Conservation (phyloP, 2,113 vertebrate species). For the Tupaia tana region DNA sequence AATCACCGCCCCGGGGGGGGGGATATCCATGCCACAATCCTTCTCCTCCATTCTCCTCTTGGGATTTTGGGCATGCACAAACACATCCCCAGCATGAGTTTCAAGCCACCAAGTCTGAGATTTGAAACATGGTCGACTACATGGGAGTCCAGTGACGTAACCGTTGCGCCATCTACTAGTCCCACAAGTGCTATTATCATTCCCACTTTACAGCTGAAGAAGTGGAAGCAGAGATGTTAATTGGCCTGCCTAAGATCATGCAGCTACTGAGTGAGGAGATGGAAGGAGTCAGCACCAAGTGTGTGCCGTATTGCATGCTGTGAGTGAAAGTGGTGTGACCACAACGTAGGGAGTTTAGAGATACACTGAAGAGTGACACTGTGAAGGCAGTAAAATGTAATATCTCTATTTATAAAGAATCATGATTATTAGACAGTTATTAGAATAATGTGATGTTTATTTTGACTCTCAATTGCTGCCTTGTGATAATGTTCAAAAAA, state of each 20-base stretch:
- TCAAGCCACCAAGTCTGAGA: no score
- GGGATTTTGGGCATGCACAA: no score
- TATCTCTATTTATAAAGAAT: not conserved
- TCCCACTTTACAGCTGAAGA: not conserved
- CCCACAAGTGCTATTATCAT: no score
- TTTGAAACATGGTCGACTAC: no score
- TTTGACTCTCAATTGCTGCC: not conserved
- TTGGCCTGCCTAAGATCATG: not conserved
- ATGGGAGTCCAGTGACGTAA: no score
- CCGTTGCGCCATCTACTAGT: no score
- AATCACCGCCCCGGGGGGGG: no score
- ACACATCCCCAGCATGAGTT: no score
- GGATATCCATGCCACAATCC: no score
- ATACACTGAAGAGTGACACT: not conserved
- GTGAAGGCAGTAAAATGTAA: not conserved
- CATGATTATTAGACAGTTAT: not conserved
- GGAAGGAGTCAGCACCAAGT: not conserved
- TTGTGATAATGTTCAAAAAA: not conserved
- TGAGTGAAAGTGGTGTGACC: not conserved
- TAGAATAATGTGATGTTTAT: not conserved
- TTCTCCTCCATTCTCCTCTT: no score
- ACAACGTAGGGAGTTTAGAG: not conserved
- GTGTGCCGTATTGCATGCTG: not conserved
- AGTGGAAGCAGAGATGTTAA: not conserved
- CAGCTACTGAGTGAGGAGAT: not conserved